Evolutionary conservation across 2,888 invertebrate species (phyloP).

Genomic region (Machimus rusticus): DNA sequence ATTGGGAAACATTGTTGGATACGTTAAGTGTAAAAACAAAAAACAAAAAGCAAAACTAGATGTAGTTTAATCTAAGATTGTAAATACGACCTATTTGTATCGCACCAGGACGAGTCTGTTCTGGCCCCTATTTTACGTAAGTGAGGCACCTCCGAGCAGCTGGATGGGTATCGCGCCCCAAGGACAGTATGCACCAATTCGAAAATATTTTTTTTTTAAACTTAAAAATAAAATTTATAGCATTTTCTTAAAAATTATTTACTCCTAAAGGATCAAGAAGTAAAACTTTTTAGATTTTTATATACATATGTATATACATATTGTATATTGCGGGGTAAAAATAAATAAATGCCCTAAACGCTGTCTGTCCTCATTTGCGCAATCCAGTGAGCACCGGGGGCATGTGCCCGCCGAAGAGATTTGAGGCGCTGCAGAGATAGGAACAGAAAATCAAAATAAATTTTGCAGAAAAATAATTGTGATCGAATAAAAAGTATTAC

Average conservation of each 20-base stretch:
- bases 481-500: conserved; percentile 42
- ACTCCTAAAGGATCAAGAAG: background rate
- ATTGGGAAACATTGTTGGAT: conserved; percentile 15
- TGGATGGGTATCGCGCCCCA: background rate
- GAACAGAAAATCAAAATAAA: conserved; percentile 34
- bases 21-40: conserved; percentile 15
- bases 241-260: background rate
- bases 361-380: background rate
- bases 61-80: conserved; percentile 14
- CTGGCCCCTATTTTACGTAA: conserved; percentile 31
- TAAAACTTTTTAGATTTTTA: background rate
- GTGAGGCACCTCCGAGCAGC: background rate
- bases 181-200: background rate
- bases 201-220: background rate
- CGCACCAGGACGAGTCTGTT: conserved; percentile 10
- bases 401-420: background rate
- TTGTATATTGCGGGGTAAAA: background rate
- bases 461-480: conserved; percentile 36
- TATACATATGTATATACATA: background rate
- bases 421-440: background rate
- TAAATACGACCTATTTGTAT: conserved; percentile 34
- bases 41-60: conserved; percentile 7
- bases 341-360: background rate
- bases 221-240: background rate
- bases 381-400: background rate